phyloP scores from a whole-genome alignment of 2,888 invertebrate species.

The Dione juno region DNA sequence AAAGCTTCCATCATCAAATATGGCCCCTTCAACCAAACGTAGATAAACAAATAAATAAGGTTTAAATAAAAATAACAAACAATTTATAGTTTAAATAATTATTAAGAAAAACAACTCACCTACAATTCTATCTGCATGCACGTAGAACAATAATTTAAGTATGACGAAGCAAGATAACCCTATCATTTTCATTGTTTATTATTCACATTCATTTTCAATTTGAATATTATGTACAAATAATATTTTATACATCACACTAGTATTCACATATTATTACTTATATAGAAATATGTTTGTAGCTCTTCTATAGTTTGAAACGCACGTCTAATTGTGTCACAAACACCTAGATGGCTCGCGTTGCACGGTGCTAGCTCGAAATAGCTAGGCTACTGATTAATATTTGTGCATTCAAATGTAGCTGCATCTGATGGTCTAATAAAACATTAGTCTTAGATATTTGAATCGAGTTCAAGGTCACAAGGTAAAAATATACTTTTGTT shows the following conservation, averaged over 20 bases:
- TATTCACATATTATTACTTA: slow-evolving; percentile 30
- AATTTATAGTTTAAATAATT: neutral
- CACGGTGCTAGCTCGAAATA: slow-evolving; percentile 55
- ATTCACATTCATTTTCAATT: slow-evolving; percentile 19
- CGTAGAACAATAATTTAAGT: slow-evolving; percentile 46
- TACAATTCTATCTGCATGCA: slow-evolving; percentile 50
- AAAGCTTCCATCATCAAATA: slow-evolving; percentile 83
- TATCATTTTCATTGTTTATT: slow-evolving; percentile 40
- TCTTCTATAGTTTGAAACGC: slow-evolving; percentile 49
- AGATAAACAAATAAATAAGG: neutral
- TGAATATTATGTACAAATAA: neutral
- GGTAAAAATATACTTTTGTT: neutral
- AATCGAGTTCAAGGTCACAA: neutral
- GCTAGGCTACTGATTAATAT: slow-evolving; percentile 50
- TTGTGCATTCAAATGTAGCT: slow-evolving; percentile 38
- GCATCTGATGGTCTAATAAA: slow-evolving; percentile 6
- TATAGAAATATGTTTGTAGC: slow-evolving; percentile 48
- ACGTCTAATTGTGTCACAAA: slow-evolving; percentile 55
- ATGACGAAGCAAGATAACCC: slow-evolving; percentile 41
- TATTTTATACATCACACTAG: neutral
- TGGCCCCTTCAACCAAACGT: slow-evolving; percentile 81
- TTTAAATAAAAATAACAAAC: neutral
- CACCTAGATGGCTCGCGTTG: slow-evolving; percentile 49
- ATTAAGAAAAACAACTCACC: slow-evolving; percentile 41
- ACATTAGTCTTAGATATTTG: neutral